Conservation (phyloP, 2,888 invertebrate species). For the Cephus sareptanus region DNA sequence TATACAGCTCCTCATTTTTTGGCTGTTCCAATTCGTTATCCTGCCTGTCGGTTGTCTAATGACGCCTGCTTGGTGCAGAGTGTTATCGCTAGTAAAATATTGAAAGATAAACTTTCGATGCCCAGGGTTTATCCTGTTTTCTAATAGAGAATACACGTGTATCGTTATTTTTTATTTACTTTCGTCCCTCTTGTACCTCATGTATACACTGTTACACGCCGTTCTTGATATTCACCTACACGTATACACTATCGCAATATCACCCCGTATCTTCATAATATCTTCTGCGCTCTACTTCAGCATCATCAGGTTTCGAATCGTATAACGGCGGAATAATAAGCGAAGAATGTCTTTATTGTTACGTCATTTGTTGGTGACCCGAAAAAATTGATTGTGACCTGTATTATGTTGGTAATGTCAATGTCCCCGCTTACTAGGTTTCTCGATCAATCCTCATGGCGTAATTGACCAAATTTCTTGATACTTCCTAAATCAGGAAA, state of each 20-base stretch:
- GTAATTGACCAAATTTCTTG: background rate
- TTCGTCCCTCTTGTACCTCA: background rate
- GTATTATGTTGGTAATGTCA: constrained; percentile 4
- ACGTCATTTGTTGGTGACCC: background rate
- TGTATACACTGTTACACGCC: background rate
- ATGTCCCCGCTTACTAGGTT: background rate
- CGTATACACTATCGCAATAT: background rate
- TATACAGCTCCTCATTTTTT: too few relatives aligned
- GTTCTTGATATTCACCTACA: background rate
- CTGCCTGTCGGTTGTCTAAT: background rate
- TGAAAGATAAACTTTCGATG: constrained; percentile 36
- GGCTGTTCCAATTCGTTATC: background rate
- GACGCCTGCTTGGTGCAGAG: background rate
- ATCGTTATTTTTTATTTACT: background rate
- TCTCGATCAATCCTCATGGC: constrained; percentile 1
- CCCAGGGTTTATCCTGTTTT: constrained; percentile 58
- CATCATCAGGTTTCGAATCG: background rate
- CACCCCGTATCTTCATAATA: background rate
- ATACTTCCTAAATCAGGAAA: background rate
- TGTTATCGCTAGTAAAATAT: background rate
- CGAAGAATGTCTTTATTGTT: background rate
- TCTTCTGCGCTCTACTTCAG: background rate
- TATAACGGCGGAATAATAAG: background rate
- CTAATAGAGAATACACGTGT: background rate
- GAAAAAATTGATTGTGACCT: background rate